These are phyloP conservation scores for Parasteatoda lunata DNA, from an alignment of 2,888 invertebrate genomes.

Conservation along the genomic window DNA sequence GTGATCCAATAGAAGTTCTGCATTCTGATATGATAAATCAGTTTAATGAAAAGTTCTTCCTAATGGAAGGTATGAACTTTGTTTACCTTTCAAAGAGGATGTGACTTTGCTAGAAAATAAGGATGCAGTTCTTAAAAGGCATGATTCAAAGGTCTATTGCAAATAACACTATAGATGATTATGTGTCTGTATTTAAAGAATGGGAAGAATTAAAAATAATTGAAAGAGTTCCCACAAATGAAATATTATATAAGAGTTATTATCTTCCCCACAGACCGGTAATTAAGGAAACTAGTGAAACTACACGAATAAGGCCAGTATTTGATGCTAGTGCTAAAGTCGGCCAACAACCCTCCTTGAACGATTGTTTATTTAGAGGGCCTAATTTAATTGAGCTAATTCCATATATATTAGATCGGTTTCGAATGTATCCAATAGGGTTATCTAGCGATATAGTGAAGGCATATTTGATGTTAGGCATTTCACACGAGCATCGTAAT, in stretches of 20 bases:
- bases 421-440: conserved; percentile 15
- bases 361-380: conserved; percentile 5
- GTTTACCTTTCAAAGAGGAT: not conserved
- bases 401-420: conserved; percentile 13
- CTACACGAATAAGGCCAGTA: conserved; percentile 11
- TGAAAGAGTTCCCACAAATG: not conserved
- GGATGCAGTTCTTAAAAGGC: not conserved
- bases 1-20: not conserved
- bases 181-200: not conserved
- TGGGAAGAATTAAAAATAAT: not conserved
- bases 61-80: not conserved
- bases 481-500: not conserved
- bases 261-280: conserved; percentile 3
- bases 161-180: not conserved
- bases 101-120: not conserved
- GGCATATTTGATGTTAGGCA: not conserved
- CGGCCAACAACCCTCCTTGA: not conserved
- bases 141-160: not conserved
- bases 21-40: not conserved
- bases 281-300: conserved; percentile 7
- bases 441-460: conserved; percentile 16
- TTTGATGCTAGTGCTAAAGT: conserved; percentile 17
- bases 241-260: not conserved
- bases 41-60: not conserved
- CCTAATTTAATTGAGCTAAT: conserved; percentile 14